These are phyloP conservation scores for Entomyzon cyanotis DNA, from an alignment of 2,113 vertebrate species.

Conservation along the genomic window DNA sequence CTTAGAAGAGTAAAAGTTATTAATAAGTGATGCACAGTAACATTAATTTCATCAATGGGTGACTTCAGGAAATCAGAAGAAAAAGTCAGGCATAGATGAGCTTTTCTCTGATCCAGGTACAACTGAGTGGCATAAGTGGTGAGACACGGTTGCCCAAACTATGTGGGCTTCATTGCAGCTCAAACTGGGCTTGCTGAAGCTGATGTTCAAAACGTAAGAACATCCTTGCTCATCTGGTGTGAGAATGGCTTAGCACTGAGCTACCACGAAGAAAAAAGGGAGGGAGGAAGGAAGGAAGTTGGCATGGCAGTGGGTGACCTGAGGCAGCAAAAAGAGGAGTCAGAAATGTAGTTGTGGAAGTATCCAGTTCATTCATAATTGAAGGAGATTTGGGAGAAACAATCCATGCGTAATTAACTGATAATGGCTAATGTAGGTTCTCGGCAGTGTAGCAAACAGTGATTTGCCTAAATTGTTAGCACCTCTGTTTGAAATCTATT, in stretches of 20 bases:
- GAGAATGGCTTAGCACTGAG: background rate
- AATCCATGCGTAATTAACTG: background rate
- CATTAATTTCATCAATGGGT: background rate
- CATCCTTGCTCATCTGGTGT: background rate
- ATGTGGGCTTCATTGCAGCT: background rate
- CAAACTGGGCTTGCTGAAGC: background rate
- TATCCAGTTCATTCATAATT: background rate
- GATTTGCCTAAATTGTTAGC: background rate
- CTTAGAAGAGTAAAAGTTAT: background rate
- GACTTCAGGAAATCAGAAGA: background rate
- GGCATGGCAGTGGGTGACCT: background rate
- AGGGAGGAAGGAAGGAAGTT: background rate
- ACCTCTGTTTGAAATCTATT: background rate
- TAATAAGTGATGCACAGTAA: background rate
- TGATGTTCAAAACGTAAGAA: background rate
- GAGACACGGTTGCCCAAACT: background rate
- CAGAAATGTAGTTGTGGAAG: background rate
- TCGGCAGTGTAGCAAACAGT: background rate
- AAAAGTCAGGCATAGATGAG: background rate
- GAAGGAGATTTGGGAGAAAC: background rate
- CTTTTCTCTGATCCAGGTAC: background rate
- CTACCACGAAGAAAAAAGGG: background rate
- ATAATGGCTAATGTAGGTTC: background rate
- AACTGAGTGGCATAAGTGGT: fast-evolving
- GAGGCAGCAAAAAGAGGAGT: background rate